Evolutionary conservation across 2,113 vertebrate species (phyloP).

Genomic region (Pampusana beccarii): DNA sequence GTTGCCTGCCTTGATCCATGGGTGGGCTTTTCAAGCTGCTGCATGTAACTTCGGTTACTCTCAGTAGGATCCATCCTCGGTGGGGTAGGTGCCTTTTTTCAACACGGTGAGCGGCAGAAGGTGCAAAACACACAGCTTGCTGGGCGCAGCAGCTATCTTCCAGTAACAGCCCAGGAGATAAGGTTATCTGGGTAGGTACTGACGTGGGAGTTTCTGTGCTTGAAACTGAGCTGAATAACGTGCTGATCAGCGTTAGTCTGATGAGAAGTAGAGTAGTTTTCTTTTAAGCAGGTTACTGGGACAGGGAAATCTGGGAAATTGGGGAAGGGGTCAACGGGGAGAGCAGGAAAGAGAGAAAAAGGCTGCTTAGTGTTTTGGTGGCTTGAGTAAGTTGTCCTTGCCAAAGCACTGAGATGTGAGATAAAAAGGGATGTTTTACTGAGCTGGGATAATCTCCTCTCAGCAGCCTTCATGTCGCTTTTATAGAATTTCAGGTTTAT

Average conservation of each 20-base stretch:
- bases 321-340: background rate
- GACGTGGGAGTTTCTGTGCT: background rate
- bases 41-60: rapidly evolving
- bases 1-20: rapidly evolving
- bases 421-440: background rate
- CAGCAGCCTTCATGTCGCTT: background rate
- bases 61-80: rapidly evolving
- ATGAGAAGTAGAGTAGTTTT: background rate
- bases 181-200: background rate
- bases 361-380: background rate
- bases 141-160: background rate
- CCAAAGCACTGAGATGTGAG: background rate
- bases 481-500: background rate
- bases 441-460: background rate
- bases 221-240: background rate
- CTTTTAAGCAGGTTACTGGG: background rate
- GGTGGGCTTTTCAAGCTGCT: background rate
- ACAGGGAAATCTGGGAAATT: background rate
- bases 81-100: background rate
- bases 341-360: background rate
- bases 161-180: background rate
- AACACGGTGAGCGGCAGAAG: background rate
- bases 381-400: background rate
- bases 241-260: background rate
- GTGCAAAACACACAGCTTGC: background rate